A percentile compares a stretch with the other conserved stretches of the same genome.
Conservation (phyloP, 2,797 vertebrate genomes). For the Pachyuromys duprasi region DNA sequence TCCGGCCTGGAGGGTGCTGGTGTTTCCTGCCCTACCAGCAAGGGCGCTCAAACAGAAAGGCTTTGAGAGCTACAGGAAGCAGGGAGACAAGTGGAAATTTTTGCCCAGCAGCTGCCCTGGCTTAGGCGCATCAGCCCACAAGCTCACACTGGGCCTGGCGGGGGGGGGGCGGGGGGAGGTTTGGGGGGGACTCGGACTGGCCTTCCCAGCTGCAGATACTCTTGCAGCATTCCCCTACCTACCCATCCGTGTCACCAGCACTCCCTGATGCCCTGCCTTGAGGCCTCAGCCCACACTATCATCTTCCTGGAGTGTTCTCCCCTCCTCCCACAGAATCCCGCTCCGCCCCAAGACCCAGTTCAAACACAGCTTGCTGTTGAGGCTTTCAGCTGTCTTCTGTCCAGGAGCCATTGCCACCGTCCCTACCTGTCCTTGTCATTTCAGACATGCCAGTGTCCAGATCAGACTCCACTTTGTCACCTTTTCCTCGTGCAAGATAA, state of each 20-base stretch:
- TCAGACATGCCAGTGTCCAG: not conserved
- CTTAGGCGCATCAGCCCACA: not conserved
- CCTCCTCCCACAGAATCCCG: not conserved
- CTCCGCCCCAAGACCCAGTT: not conserved
- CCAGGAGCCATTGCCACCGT: fast-evolving
- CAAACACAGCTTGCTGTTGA: not conserved
- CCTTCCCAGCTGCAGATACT: fast-evolving
- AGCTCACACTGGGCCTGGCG: fast-evolving
- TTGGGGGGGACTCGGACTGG: not conserved
- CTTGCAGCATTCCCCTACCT: not conserved
- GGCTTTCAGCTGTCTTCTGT: not conserved
- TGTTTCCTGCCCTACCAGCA: not conserved
- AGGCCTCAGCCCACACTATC: not conserved
- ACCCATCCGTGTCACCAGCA: fast-evolving
- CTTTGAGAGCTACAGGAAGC: constrained; percentile 32
- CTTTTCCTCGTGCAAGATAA: not conserved
- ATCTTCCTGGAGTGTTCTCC: fast-evolving
- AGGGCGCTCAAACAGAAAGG: not conserved
- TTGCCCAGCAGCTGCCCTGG: not conserved
- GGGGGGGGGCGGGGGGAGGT: too few relatives aligned
- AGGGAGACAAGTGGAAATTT: not conserved
- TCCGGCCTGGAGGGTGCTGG: not conserved
- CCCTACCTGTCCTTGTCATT: not conserved
- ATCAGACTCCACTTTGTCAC: not conserved
- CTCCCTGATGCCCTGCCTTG: not conserved